Evolutionary conservation across 2,797 vertebrate species (phyloP), one percentile per base, ranked within the genome.

Genomic region (Eutrigla gurnardus): DNA sequence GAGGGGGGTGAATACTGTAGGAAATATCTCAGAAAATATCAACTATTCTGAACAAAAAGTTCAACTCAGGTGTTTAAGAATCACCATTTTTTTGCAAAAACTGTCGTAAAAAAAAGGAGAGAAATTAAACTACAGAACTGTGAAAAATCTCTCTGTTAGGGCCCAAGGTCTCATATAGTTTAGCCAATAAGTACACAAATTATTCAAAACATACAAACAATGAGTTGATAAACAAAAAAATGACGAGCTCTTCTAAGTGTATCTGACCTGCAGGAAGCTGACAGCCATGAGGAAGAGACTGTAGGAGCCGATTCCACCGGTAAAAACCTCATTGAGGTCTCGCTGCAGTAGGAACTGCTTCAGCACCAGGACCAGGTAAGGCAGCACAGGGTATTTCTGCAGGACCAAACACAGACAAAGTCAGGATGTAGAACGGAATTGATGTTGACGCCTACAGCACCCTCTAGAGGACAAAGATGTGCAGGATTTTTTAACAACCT

Each of bases 211-310:
- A 37, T n/a, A 40, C 32, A 33, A 58, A 33, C 52, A 46, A 25
- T 37, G 3, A 14, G 32, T 7, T 75, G 11, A 45, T 49, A 6
- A 32, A n/a, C n/a, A n/a, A 35, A 75, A 46, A 53, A 8, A 59
- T 42, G 3, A 50, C 35, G 13, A 61, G 61, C 8, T 52, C 12
- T 47, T 35, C 3, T 1, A 18, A 18, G 25, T 47, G 10, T 39
- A 14, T 65, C 92, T 91, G 79, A 98, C 98, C 96, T 99, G 98
- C 85, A 99, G 95, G 83, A 99, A 99, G 90, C 98, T 99, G 88
- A 99, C 98, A 65, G 96, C 98, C 98, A 99, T 99, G 88, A 99
- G 96, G 92, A 99, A 99, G 70, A 99, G 96, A 93, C 98, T 99
- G 64, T 99, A 99, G 85, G 98, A 99, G 78, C 98, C 97, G 2